phyloP scores from a whole-genome alignment of 2,888 invertebrate species.

The Parasteatoda lunata region DNA sequence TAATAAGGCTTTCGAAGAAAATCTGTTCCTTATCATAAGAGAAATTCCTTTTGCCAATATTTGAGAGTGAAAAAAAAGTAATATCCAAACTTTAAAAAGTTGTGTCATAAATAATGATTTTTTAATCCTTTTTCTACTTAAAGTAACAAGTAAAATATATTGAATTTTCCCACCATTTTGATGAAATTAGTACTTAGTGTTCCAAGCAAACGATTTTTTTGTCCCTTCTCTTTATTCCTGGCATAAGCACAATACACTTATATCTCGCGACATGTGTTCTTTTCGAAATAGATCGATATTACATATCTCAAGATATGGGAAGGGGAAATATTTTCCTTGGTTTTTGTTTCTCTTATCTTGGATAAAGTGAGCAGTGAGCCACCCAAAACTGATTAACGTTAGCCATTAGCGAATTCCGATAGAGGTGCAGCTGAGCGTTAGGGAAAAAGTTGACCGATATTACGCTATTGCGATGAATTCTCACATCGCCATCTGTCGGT shows the following conservation, averaged over 20 bases:
- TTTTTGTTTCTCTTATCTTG: conserved; percentile 42
- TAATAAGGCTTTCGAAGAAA: not conserved
- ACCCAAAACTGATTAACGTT: conserved; percentile 52
- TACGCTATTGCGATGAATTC: conserved; percentile 23
- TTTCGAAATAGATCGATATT: conserved; percentile 35
- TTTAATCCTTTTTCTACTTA: conserved; percentile 41
- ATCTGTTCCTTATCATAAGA: not conserved
- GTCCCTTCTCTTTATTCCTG: not conserved
- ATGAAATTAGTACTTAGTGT: conserved; percentile 40
- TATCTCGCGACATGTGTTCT: conserved; percentile 45
- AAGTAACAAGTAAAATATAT: conserved; percentile 56
- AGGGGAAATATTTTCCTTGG: conserved; percentile 54
- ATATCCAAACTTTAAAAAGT: conserved; percentile 13
- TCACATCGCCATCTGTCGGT: conserved; percentile 44
- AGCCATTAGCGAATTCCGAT: conserved; percentile 62
- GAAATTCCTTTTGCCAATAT: conserved; percentile 23
- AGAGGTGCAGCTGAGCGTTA: conserved; percentile 41
- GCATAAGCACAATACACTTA: conserved; percentile 21
- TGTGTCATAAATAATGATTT: conserved; percentile 45
- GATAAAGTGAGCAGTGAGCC: conserved; percentile 36
- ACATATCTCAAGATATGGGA: conserved; percentile 58
- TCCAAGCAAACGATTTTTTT: conserved; percentile 6
- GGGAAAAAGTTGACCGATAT: conserved; percentile 51
- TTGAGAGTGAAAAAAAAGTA: conserved; percentile 10
- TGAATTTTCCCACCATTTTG: conserved; percentile 52